Base-by-base conservation (phyloP, 2,888 invertebrate species). In the Bellardia bayeri region DNA sequence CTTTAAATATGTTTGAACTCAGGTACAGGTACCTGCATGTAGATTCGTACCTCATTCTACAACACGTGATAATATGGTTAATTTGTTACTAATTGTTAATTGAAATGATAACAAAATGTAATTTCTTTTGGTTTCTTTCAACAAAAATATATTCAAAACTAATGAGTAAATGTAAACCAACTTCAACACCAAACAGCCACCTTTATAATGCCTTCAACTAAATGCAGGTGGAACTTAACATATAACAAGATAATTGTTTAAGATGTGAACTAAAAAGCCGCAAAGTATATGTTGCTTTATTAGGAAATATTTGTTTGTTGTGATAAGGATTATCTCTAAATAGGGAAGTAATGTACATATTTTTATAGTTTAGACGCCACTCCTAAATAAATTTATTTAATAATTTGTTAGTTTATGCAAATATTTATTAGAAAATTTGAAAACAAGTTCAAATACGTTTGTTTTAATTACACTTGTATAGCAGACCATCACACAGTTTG, bases 71-170 rank as follows among this genome's bases (percentile, higher is more conserved):
- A 64, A 69, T 68, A 30, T 68, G 63, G 61, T 68, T 83, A 83
- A 86, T 86, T 83, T 79, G 64, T 56, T 80, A 54, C 86, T 75
- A 79, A 86, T 82, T 86, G 72, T 78, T 86, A 82, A 83, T 82
- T 83, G 82, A 80, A 86, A 83, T 56, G 82, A 86, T 86, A 86
- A 64, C 23, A 58, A 33, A 23, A n/a, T 40, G 14, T 37, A 56
- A 14, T 5, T 11, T 30, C 42, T 66, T 51, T n/a, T 4, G 33
- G 71, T 40, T 78, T 14, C n/a, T n/a, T 14, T 14, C n/a, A 51
- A 14, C 33, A n/a, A 76, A 13, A 64, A 45, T 23, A 54, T 72
- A 23, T 14, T 37, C n/a, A 58, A 74, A 81, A 66, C 56, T 42
- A 54, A 81, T 74, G 54, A 49, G 58, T 42, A 58, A 58, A 66